phyloP scores from a whole-genome alignment of 2,888 invertebrate genomes.

The Melipona beecheii region DNA sequence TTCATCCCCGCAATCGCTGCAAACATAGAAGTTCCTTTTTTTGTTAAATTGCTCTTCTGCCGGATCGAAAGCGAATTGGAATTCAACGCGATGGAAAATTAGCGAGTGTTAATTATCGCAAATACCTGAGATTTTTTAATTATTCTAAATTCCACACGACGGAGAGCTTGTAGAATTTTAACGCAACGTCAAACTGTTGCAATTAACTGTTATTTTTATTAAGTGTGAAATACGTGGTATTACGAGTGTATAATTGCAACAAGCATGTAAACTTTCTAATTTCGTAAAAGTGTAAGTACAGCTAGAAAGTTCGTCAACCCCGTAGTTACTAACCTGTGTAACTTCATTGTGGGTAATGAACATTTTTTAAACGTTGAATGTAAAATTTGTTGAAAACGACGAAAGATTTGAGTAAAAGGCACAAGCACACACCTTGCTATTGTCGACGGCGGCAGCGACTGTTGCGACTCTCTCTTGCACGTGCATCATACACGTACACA shows the following conservation, averaged over 20 bases:
- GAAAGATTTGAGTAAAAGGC: constrained; percentile 8
- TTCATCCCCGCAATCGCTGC: background rate
- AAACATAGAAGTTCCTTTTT: background rate
- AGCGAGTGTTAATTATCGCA: background rate
- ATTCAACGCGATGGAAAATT: background rate
- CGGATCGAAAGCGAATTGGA: background rate
- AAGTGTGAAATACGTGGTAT: constrained; percentile 4
- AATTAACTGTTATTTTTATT: background rate
- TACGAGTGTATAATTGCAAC: background rate
- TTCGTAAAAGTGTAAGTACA: background rate
- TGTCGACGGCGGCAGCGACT: constrained; percentile 50
- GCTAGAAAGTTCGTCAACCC: background rate
- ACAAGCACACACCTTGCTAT: constrained; percentile 39
- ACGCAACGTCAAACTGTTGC: background rate
- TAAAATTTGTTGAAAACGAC: constrained; percentile 6
- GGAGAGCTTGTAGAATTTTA: too few relatives aligned
- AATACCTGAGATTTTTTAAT: background rate
- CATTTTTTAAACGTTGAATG: background rate
- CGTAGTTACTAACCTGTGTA: background rate
- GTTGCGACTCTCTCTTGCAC: constrained; percentile 59
- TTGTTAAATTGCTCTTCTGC: background rate
- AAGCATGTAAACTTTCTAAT: constrained; percentile 10
- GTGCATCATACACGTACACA: constrained; percentile 38
- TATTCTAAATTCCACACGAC: background rate
- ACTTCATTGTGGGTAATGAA: background rate